Evolutionary conservation across 2,888 invertebrate genomes (phyloP).

Genomic region (Eubasilissa splendida): DNA sequence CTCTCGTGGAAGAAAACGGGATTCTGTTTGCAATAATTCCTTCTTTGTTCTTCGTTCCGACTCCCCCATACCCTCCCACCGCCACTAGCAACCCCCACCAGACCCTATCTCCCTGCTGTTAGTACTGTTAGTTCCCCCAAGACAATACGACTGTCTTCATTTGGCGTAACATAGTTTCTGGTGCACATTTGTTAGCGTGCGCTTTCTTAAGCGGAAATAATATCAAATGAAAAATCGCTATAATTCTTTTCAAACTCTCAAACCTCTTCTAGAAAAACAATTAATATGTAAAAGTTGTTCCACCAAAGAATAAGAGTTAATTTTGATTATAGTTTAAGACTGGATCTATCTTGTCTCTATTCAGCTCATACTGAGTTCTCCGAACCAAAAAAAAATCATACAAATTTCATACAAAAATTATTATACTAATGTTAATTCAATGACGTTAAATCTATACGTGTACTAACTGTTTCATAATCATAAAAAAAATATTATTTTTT

Average conservation of each 20-base stretch:
- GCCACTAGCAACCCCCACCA: neutral
- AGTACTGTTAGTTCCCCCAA: conserved; percentile 23
- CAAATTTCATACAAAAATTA: no score
- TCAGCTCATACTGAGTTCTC: no score
- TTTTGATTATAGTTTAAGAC: no score
- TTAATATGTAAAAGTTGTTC: conserved; percentile 8
- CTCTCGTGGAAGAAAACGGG: conserved; percentile 20
- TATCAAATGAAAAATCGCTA: conserved; percentile 2
- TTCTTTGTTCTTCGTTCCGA: conserved; percentile 32
- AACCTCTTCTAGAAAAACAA: conserved; percentile 6
- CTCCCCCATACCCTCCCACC: neutral
- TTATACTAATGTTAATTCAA: no score
- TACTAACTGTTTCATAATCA: no score
- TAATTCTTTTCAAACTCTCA: conserved; percentile 15
- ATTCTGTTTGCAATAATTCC: conserved; percentile 43
- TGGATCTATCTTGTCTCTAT: no score
- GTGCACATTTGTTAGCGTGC: conserved; percentile 29
- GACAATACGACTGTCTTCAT: conserved; percentile 39
- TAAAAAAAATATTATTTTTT: no score
- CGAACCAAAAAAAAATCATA: no score
- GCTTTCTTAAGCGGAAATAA: conserved; percentile 23
- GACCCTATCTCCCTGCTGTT: neutral
- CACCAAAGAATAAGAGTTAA: no score
- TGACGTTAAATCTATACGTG: no score
- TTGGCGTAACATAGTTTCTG: conserved; percentile 32